Evolutionary conservation across 2,113 vertebrate species (phyloP).

Genomic region (Bagarius yarrelli): DNA sequence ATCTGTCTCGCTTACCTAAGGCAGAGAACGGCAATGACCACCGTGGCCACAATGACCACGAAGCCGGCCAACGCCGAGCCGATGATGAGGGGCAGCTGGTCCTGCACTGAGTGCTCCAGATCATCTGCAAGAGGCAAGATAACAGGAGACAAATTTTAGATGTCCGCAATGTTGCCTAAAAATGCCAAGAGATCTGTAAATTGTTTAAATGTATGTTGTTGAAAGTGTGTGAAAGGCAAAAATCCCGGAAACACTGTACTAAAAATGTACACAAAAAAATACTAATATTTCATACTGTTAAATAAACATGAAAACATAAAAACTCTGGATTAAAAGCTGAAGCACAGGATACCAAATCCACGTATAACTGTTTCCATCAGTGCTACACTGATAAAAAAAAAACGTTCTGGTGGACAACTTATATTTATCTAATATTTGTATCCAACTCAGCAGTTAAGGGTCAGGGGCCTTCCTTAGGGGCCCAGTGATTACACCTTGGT

Average conservation of each 20-base stretch:
- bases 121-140: slow-evolving; percentile 65
- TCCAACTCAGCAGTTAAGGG: too few relatives aligned
- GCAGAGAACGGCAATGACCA: slow-evolving; percentile 92
- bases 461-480: too few relatives aligned
- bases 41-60: slow-evolving; percentile 88
- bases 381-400: background rate
- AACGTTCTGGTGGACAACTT: too few relatives aligned
- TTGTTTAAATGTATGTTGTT: background rate
- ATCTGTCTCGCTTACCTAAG: slow-evolving; percentile 81
- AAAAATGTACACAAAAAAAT: background rate
- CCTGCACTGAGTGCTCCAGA: slow-evolving; percentile 85
- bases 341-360: background rate
- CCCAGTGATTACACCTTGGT: too few relatives aligned
- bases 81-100: slow-evolving; percentile 92
- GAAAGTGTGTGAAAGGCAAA: too few relatives aligned
- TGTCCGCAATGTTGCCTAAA: background rate
- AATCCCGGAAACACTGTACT: background rate
- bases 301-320: background rate
- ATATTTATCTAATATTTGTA: too few relatives aligned
- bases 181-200: background rate
- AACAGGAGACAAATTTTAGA: background rate
- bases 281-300: too few relatives aligned
- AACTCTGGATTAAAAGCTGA: background rate
- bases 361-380: background rate
- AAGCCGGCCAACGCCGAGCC: slow-evolving; percentile 89